Base-by-base conservation (phyloP, 1,140 invertebrate species). In the Anastrepha ludens region DNA sequence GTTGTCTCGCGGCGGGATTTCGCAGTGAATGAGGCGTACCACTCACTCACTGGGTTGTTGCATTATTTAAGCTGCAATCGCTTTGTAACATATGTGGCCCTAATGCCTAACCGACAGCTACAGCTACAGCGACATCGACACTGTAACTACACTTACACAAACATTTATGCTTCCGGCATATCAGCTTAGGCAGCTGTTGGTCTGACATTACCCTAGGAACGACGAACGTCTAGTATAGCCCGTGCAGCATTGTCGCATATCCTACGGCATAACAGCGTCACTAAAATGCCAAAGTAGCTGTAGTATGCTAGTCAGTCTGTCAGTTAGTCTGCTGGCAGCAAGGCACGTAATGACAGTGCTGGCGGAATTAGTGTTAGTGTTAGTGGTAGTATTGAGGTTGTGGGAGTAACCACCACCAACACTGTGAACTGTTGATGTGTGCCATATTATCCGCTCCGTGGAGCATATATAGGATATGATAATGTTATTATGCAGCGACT, bases 401-500 rank as follows among this genome's bases (percentile, higher is more conserved):
- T 55, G 15, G 74, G 74, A 20, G 74, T 81, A 81, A 81, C 74
- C 74, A 29, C 74, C 47, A 29, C 74, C 47, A 81, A 81, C 47
- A 55, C 74, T 55, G 6, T 15, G 74, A 81, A 81, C 74, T 81
- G 74, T 81, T 81, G 74, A 81, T 81, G 74, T 81, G 74, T 55
- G 47, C 41, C 74, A 81, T 47, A 81, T 81, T 81, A 81, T 81
- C 74, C 74, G 74, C 74, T 81, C 47, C 74, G 55, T 81, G 74
- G 47, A 50, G 47, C 74, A 81, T 55, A 41, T 55, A 81, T 81
- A 81, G 50, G 74, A 81, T 81, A 81, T 81, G 74, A 81, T 81
- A 81, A 81, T 81, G 74, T 81, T 81, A 81, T 81, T 81, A 81
- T 81, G 74, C 74, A 81, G 74, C 47, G 47, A 20, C 74, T 81